These are phyloP conservation scores for Stegastes partitus DNA, from an alignment of 2,113 vertebrate species.

Conservation along the genomic window DNA sequence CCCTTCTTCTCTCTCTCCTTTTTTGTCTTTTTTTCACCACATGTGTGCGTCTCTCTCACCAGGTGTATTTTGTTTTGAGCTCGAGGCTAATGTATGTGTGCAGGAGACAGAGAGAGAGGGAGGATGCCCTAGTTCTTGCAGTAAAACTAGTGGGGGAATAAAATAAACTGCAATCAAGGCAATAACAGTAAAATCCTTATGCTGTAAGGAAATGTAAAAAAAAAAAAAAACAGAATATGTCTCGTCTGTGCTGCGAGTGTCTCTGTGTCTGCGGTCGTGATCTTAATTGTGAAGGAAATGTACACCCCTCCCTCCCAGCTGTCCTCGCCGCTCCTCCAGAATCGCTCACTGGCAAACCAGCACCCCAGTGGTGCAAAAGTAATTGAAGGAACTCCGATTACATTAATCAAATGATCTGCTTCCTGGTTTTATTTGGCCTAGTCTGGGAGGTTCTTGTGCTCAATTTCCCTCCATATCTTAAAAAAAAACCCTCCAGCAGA, in stretches of 20 bases:
- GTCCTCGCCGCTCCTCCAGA: constrained; percentile 18
- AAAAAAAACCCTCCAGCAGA: constrained; percentile 59
- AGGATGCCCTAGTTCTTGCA: constrained; percentile 75
- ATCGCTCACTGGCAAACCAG: constrained; percentile 28
- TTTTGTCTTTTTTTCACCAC: constrained; percentile 35
- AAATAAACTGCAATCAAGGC: constrained; percentile 69
- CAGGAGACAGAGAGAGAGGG: constrained; percentile 17
- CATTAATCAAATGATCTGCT: constrained; percentile 57
- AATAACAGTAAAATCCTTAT: constrained; percentile 64
- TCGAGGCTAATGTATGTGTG: constrained; percentile 67
- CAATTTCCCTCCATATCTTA: constrained; percentile 45
- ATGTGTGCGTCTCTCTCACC: constrained; percentile 66
- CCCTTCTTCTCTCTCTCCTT: background rate
- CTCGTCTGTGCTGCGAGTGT: constrained; percentile 3
- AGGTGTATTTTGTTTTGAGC: constrained; percentile 78
- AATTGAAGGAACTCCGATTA: constrained; percentile 50
- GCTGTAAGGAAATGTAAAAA: constrained; percentile 30
- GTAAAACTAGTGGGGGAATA: constrained; percentile 62
- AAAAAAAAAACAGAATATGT: constrained; percentile 10
- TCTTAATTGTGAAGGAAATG: constrained; percentile 58
- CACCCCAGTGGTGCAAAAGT: constrained; percentile 38
- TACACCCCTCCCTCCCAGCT: constrained; percentile 30
- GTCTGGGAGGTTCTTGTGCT: constrained; percentile 42
- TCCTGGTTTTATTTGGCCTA: constrained; percentile 54
- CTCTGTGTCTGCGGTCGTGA: constrained; percentile 25